Conservation (phyloP, 2,797 vertebrate species). For the Distichodus sexfasciatus region DNA sequence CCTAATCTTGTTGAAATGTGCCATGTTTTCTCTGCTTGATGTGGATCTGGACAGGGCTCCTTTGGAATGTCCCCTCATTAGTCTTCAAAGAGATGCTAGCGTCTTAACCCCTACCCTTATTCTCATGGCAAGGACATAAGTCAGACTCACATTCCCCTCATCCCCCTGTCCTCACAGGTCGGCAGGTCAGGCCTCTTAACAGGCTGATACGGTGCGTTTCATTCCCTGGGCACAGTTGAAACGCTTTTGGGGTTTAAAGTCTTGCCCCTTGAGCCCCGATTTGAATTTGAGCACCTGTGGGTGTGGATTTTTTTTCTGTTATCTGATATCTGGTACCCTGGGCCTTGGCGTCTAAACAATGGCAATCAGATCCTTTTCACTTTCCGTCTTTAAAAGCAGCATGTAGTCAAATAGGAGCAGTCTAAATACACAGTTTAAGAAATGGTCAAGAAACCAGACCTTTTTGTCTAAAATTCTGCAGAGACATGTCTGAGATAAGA, state of each 20-base stretch:
- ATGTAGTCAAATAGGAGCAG: no score
- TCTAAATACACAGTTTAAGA: background rate
- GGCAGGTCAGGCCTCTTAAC: constrained; percentile 17
- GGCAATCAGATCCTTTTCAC: background rate
- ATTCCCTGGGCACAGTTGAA: constrained; percentile 8
- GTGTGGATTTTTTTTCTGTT: background rate
- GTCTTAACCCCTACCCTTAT: constrained; percentile 6
- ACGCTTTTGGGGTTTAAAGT: background rate
- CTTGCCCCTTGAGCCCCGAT: background rate
- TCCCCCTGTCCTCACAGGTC: constrained; percentile 29
- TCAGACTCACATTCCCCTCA: constrained; percentile 38
- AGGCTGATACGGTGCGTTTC: constrained; percentile 21
- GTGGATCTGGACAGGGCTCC: background rate
- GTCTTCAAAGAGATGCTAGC: constrained; percentile 22
- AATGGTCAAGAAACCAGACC: background rate
- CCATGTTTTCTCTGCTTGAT: background rate
- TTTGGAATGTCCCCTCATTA: constrained; percentile 28
- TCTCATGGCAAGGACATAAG: constrained; percentile 14
- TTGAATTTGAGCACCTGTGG: constrained; percentile 13
- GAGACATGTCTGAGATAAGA: background rate
- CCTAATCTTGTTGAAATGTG: background rate
- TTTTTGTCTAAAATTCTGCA: background rate
- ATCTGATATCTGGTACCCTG: constrained; percentile 1
- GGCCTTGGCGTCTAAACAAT: background rate
- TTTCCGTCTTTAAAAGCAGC: no score